Base-by-base conservation (phyloP, 1,140 invertebrate species). In the Leptoteleia sp. region DNA sequence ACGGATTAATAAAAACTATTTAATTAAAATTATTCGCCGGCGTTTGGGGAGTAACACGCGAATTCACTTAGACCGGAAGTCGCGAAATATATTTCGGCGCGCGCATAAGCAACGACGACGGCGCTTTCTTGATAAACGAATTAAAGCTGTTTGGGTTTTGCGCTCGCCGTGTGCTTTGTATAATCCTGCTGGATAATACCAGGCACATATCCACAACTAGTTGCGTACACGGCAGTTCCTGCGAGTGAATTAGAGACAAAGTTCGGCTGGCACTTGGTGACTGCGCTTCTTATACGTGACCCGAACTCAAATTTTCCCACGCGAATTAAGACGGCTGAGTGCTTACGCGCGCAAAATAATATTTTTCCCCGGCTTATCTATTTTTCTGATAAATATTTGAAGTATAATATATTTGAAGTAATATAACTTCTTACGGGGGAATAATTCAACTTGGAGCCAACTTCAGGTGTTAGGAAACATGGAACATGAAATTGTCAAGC, bases 191-290 rank as follows among this genome's bases (percentile, higher is more conserved):
- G 52, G 35, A 79, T 79, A 73, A 72, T 59, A 16, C 37, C 35
- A 16, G 22, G 45, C 33, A 67, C 45, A 71, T 71, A 67, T 55
- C 64, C 64, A 70, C 70, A 78, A 77, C 73, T 77, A 77, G 79
- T 81, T 71, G 70, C 70, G 65, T 37, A 73, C 79, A 71, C 43
- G 50, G 59, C 73, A 75, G 50, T 68, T 64, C 52, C 43, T 42
- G 68, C 70, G 50, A 82, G 76, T 84, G 84, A 85, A 84, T 84
- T 85, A 83, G 80, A 78, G 76, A 73, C 81, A 79, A 84, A 83
- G 80, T 85, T 85, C 62, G n/a, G 50, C 79, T 70, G 61, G 61
- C 72, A 75, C 52, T 65, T 68, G 72, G 57, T 33, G 61, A 78
- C 68, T 61, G 48, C 33, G 64, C n/a, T 76, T 78, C 76, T 73